phyloP scores from a whole-genome alignment of 2,888 invertebrate species.

The Hipparchia sbordonii region DNA sequence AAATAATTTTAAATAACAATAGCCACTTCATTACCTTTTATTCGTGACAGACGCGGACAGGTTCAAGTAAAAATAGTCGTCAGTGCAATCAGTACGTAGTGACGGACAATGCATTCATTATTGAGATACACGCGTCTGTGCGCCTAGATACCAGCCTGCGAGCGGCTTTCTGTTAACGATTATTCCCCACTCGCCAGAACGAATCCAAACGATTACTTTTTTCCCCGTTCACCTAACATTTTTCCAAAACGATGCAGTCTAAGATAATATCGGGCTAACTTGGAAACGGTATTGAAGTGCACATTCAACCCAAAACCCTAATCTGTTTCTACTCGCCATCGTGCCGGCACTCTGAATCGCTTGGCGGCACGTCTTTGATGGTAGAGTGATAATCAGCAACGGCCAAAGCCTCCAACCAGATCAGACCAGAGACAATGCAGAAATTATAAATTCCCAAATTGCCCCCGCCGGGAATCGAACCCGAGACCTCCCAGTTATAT shows the following conservation, averaged over 20 bases:
- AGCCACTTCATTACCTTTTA: conserved; percentile 34
- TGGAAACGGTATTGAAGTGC: too few species aligned
- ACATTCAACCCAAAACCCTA: too few species aligned
- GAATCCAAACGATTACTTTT: conserved; percentile 30
- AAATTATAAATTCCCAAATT: too few species aligned
- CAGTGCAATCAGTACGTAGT: conserved; percentile 63
- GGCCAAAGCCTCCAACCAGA: too few species aligned
- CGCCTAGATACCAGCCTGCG: conserved; percentile 35
- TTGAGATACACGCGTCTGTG: conserved; percentile 58
- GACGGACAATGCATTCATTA: conserved; percentile 80
- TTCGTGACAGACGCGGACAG: conserved; percentile 72
- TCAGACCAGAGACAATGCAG: too few species aligned
- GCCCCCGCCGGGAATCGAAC: too few species aligned
- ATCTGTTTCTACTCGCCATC: too few species aligned
- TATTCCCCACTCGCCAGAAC: conserved; percentile 36
- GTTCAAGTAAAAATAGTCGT: conserved; percentile 79
- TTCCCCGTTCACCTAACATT: conserved; percentile 25
- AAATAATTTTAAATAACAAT: conserved; percentile 15
- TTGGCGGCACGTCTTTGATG: too few species aligned
- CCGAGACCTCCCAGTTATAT: too few species aligned
- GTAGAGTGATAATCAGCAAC: too few species aligned
- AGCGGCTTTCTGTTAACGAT: conserved; percentile 37
- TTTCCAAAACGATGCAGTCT: not conserved
- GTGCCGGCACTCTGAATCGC: too few species aligned
- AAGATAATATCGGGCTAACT: too few species aligned